Evolutionary conservation across 2,888 invertebrate genomes (phyloP).

Genomic region (Agriopis leucophaearia): DNA sequence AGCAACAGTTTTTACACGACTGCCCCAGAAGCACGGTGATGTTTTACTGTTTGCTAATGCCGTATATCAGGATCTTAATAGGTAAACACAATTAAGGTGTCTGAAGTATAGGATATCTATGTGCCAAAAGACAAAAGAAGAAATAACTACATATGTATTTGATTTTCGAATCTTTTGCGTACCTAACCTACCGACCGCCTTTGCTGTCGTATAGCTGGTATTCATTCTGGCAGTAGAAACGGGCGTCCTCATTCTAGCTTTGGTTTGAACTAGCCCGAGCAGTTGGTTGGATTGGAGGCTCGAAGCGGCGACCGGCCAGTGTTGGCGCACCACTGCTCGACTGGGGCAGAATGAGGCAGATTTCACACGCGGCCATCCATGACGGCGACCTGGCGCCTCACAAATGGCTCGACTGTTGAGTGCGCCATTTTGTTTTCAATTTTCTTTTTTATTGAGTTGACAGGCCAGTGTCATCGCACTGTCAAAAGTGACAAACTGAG

Average conservation of each 20-base stretch:
- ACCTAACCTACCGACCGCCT: constrained; percentile 1
- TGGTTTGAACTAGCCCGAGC: constrained; percentile 16
- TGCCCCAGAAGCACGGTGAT: neutral
- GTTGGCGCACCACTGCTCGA: neutral
- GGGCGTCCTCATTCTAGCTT: constrained; percentile 30
- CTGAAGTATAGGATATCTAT: neutral
- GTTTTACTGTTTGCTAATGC: neutral
- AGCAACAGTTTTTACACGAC: constrained; percentile 2
- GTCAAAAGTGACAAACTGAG: constrained; percentile 30
- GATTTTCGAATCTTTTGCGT: constrained; percentile 5
- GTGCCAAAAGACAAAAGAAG: neutral
- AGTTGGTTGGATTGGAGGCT: neutral
- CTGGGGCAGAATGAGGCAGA: constrained; percentile 22
- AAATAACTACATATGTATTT: neutral
- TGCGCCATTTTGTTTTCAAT: constrained; percentile 31
- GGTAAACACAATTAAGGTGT: no score
- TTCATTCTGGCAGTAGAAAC: constrained; percentile 10
- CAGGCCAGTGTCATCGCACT: constrained; percentile 32
- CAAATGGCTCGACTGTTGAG: constrained; percentile 24
- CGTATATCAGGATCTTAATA: no score
- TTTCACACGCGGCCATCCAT: constrained; percentile 39
- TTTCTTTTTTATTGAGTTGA: constrained; percentile 31
- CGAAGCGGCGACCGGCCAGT: constrained; percentile 7
- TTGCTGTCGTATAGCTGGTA: constrained; percentile 1
- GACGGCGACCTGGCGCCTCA: constrained; percentile 38